phyloP scores from a whole-genome alignment of 35 echinoderm and acorn worm genomes.

The Chiridota heheva region DNA sequence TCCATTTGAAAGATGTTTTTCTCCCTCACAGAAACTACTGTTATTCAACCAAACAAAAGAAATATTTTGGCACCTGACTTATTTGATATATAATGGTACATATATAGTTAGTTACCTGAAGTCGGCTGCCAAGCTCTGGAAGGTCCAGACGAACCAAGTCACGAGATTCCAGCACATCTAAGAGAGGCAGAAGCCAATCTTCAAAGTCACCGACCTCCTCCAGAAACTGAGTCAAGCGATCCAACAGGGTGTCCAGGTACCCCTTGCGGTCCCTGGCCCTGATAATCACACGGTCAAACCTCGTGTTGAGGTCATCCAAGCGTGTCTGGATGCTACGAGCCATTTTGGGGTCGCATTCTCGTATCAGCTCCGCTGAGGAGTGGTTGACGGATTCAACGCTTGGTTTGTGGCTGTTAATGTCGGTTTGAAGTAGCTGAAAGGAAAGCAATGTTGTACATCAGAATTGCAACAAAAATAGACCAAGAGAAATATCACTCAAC shows the following conservation, averaged over 20 bases:
- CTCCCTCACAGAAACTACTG: too few relatives aligned
- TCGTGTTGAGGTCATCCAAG: constrained; percentile 90
- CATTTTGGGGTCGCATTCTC: constrained; percentile 83
- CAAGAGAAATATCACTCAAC: too few relatives aligned
- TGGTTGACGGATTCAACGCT: constrained; percentile 88
- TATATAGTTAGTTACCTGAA: too few relatives aligned
- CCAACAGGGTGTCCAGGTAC: constrained; percentile 67
- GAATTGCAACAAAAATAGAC: too few relatives aligned
- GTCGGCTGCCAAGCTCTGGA: constrained; percentile 71
- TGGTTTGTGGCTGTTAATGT: constrained; percentile 98
- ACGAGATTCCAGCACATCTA: constrained; percentile 70
- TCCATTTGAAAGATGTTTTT: too few relatives aligned
- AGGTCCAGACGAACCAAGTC: constrained; percentile 76
- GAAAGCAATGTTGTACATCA: not conserved
- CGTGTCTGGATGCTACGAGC: constrained; percentile 78
- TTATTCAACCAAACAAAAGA: too few relatives aligned
- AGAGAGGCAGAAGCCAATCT: constrained; percentile 77
- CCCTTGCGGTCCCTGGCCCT: constrained; percentile 74
- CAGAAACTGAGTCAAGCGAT: constrained; percentile 57
- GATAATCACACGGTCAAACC: constrained; percentile 80
- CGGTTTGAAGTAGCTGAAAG: constrained; percentile 83
- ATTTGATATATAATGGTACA: too few relatives aligned
- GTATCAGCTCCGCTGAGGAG: constrained; percentile 75
- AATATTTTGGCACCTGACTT: too few relatives aligned
- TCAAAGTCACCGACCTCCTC: constrained; percentile 78